Evolutionary conservation across 2,113 vertebrate species (phyloP).

Genomic region (Alosa alosa): DNA sequence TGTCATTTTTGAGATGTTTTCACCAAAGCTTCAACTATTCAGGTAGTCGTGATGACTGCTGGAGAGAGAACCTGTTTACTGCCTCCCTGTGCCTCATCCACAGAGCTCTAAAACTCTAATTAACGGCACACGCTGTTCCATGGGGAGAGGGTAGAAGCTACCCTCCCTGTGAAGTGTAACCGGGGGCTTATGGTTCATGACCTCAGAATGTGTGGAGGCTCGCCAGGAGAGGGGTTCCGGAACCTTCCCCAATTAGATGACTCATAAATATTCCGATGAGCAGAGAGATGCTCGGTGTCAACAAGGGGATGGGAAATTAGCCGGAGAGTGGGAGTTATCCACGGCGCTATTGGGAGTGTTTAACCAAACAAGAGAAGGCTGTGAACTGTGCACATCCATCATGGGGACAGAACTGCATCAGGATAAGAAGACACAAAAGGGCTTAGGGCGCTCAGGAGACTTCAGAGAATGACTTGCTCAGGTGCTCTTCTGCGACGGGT

Average conservation of each 20-base stretch:
- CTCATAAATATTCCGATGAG: constrained; percentile 26
- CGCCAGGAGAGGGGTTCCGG: background rate
- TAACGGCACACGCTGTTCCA: background rate
- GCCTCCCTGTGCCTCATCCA: background rate
- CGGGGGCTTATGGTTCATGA: background rate
- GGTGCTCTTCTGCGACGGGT: too few relatives aligned
- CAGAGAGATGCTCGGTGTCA: background rate
- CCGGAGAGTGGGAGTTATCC: background rate
- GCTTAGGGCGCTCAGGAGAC: too few relatives aligned
- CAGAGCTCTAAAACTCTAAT: background rate
- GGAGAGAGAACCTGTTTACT: background rate
- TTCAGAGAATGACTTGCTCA: too few relatives aligned
- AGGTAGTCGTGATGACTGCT: background rate
- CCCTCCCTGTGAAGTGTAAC: background rate
- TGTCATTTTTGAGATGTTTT: background rate
- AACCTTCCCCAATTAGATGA: background rate
- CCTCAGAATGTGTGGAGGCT: background rate
- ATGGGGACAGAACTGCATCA: background rate
- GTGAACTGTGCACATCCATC: background rate
- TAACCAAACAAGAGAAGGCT: background rate
- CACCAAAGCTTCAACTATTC: background rate
- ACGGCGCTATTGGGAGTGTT: background rate
- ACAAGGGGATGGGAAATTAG: background rate
- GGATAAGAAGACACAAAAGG: too few relatives aligned
- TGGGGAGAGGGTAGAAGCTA: background rate